phyloP scores from a whole-genome alignment of 2,113 vertebrate species.

The Benitochromis conjunctus region DNA sequence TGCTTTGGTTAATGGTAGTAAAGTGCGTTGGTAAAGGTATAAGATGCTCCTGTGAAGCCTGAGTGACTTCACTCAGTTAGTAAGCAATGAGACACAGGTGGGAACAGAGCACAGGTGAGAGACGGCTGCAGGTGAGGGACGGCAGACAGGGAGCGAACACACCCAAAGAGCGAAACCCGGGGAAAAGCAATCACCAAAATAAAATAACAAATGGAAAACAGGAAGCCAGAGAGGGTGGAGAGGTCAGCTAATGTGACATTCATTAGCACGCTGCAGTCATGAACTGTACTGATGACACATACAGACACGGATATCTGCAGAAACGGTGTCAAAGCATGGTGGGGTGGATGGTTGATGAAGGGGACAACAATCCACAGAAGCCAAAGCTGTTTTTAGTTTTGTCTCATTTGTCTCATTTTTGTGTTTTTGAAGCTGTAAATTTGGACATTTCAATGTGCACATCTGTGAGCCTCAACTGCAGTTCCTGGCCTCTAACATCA shows the following conservation, averaged over 20 bases:
- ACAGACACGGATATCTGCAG: not conserved
- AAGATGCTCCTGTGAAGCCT: not conserved
- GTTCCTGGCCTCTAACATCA: not conserved
- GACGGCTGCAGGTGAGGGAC: not conserved
- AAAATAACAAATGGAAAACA: not conserved
- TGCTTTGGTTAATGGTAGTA: not conserved
- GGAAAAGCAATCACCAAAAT: not conserved
- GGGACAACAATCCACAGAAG: not conserved
- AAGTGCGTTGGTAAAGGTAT: not conserved
- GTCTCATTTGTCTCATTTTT: not conserved
- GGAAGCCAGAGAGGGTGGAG: not conserved
- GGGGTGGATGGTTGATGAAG: not conserved
- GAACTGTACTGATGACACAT: not conserved
- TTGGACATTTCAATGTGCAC: not conserved
- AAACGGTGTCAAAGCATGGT: not conserved
- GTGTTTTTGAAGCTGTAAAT: not conserved
- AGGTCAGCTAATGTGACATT: too few species aligned
- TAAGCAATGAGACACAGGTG: not conserved
- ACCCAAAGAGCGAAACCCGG: not conserved
- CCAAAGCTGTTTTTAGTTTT: not conserved
- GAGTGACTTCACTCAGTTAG: not conserved
- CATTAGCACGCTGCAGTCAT: not conserved
- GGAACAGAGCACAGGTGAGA: fast-evolving
- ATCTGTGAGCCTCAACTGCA: not conserved
- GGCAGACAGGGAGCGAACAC: not conserved